Conservation (phyloP, 2,888 invertebrate genomes). For the Sarcophaga caerulescens region DNA sequence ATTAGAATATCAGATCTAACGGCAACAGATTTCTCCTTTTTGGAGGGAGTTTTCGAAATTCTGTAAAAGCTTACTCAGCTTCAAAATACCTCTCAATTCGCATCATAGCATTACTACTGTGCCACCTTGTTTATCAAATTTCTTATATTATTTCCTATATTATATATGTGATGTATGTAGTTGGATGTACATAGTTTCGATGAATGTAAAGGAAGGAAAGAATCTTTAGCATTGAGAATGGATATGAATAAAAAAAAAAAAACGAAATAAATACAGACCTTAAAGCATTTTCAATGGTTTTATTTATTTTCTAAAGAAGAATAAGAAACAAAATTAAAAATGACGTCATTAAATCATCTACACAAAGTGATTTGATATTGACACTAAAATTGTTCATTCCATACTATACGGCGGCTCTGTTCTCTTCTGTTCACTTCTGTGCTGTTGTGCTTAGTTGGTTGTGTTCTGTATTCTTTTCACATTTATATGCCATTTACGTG, state of each 20-base stretch:
- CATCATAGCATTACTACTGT: too few species aligned
- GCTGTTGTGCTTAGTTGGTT: not conserved
- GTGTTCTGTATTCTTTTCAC: too few species aligned
- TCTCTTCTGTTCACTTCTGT: not conserved
- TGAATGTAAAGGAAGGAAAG: not conserved
- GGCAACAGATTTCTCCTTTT: too few species aligned
- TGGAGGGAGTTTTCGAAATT: too few species aligned
- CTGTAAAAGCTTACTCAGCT: too few species aligned
- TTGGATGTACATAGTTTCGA: too few species aligned
- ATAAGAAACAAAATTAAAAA: not conserved
- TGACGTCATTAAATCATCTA: not conserved
- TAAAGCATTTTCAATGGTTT: not conserved
- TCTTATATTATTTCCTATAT: too few species aligned
- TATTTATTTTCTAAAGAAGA: not conserved
- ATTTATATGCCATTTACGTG: not conserved
- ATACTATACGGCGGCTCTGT: not conserved
- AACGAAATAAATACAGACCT: too few species aligned
- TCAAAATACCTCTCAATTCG: too few species aligned
- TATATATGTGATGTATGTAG: too few species aligned
- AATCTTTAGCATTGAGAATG: not conserved
- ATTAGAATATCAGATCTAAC: too few species aligned
- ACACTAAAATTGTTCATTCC: not conserved
- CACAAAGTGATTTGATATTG: not conserved
- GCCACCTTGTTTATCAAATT: too few species aligned
- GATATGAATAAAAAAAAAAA: not conserved